Evolutionary conservation across 1,140 invertebrate species (phyloP), one percentile per base, ranked within the genome.

Genomic region (Andrena cerasifolii): DNA sequence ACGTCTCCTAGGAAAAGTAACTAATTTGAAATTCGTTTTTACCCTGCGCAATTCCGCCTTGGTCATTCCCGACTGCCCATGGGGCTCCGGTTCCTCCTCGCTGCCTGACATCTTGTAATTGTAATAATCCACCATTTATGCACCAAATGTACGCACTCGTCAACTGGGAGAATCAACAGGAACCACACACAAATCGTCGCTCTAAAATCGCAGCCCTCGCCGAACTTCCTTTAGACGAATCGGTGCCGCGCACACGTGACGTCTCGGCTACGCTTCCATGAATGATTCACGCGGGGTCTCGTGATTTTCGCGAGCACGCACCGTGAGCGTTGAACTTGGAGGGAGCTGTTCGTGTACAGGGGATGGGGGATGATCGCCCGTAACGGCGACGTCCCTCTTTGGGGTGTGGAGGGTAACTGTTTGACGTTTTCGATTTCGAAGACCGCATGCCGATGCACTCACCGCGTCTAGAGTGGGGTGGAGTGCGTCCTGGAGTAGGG

Each of bases 371-470:
- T 72, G 61, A 53, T 76, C 67, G 47, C 67, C 80, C 49, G 33
- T 12, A 43, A 45, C 45, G 68, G 53, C 83, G 56, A 61, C 77
- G 59, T 78, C 36, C 59, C 61, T 76, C 75, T 73, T 40, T 73
- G 62, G 74, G 82, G 80, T 89, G 84, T 87, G 79, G 88, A 89
- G 90, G 87, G 89, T 89, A 91, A 93, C 92, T 93, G 92, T 93
- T 93, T 93, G 92, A 93, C 91, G 91, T 93, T 92, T 92, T 89
- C 89, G 89, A 89, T 90, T 91, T 90, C 88, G 86, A 90, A 90
- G 90, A 90, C 89, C 87, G 90, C 91, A 92, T 93, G 90, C 92
- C 92, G 88, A 92, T 92, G 90, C 89, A 91, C 86, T 88, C 88
- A 84, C 86, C 84, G 82, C 75, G 63, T 84, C 68, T 83, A 58